These are phyloP conservation scores for Sardina pilchardus DNA, from an alignment of 2,113 vertebrate species.

Conservation along the genomic window DNA sequence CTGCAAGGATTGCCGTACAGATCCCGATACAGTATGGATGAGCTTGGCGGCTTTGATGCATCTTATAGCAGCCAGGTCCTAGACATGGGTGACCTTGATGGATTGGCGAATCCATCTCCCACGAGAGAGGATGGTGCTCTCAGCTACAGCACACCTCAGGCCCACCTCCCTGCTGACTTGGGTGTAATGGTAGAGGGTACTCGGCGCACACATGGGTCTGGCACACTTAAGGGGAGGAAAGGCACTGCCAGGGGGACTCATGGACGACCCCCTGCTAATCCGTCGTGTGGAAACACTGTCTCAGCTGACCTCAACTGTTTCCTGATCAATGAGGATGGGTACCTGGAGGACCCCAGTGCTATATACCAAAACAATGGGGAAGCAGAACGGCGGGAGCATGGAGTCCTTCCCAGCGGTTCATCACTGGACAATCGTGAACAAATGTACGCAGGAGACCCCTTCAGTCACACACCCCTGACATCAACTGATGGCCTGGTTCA, in stretches of 20 bases:
- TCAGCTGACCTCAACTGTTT: constrained; percentile 66
- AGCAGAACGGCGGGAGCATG: constrained; percentile 53
- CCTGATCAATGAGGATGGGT: constrained; percentile 75
- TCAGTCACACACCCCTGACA: constrained; percentile 41
- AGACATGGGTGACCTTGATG: constrained; percentile 59
- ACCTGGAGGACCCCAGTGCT: constrained; percentile 64
- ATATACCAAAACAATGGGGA: constrained; percentile 50
- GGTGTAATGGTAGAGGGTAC: constrained; percentile 47
- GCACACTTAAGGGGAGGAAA: constrained; percentile 37
- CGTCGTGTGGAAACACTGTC: constrained; percentile 48
- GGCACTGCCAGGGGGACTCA: background rate
- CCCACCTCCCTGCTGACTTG: constrained; percentile 54
- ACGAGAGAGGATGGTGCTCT: constrained; percentile 52
- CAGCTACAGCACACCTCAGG: constrained; percentile 49
- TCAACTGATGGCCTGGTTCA: constrained; percentile 54
- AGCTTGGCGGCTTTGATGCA: constrained; percentile 59
- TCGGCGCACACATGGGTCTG: constrained; percentile 51
- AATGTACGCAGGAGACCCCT: constrained; percentile 52
- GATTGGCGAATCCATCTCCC: constrained; percentile 56
- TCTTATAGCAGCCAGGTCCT: constrained; percentile 59
- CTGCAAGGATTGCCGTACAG: constrained; percentile 58
- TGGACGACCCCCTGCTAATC: background rate
- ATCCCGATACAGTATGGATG: constrained; percentile 60
- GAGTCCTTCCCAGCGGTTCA: constrained; percentile 37
- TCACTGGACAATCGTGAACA: constrained; percentile 40